A percentile compares a stretch with the other conserved stretches of the same genome.
These are phyloP conservation scores for Synanceia verrucosa DNA, from an alignment of 2,797 vertebrate genomes.

Conservation along the genomic window DNA sequence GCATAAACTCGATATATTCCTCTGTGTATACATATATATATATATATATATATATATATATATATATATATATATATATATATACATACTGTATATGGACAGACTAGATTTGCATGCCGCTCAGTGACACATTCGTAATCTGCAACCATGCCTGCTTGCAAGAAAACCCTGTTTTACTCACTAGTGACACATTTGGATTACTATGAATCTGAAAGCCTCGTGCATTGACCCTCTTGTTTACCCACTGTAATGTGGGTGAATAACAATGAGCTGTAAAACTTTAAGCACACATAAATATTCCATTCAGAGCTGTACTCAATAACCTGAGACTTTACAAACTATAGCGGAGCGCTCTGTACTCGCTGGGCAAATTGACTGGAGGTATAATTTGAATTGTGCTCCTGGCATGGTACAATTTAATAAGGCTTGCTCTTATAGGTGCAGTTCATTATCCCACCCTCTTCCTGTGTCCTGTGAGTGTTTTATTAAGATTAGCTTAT, in stretches of 20 bases:
- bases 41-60: background rate
- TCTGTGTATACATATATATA: background rate
- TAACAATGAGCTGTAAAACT: constrained; percentile 40
- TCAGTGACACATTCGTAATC: background rate
- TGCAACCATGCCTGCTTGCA: background rate
- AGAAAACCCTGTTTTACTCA: background rate
- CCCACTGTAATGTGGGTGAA: constrained; percentile 33
- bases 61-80: background rate
- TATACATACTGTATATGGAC: background rate
- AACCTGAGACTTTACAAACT: constrained; percentile 35
- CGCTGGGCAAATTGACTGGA: constrained; percentile 27
- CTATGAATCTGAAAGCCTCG: constrained; percentile 4
- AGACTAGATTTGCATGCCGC: background rate
- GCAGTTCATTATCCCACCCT: background rate
- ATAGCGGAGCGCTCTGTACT: constrained; percentile 1
- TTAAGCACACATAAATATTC: constrained; percentile 39
- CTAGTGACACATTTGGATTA: constrained; percentile 8
- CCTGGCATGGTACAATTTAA: constrained; percentile 24
- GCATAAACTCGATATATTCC: background rate
- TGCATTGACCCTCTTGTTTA: constrained; percentile 24
- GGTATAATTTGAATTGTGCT: constrained; percentile 21
- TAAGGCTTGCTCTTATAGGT: background rate
- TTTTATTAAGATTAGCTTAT: constrained; percentile 26
- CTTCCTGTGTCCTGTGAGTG: background rate
- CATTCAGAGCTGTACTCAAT: background rate